Percentiles rank a stretch among this genome's conserved stretches.
Evolutionary conservation across 2,113 vertebrate genomes (phyloP).

Genomic region (Antechinus stuartii): DNA sequence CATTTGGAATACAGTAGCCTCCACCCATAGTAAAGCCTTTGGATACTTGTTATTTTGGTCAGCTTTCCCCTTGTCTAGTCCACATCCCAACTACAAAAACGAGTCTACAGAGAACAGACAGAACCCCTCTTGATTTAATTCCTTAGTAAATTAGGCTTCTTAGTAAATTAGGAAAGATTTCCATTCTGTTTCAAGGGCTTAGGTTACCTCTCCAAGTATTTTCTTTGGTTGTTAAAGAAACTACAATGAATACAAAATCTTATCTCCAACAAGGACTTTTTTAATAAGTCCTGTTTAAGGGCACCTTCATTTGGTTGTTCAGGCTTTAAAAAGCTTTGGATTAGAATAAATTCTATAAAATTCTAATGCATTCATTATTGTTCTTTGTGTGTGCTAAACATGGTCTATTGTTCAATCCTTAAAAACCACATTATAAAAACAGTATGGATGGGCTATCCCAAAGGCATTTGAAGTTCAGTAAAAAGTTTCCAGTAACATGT

Average conservation of each 20-base stretch:
- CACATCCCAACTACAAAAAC: not conserved
- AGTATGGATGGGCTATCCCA: not conserved
- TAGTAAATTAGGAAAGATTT: not conserved
- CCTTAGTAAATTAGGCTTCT: not conserved
- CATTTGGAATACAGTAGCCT: not conserved
- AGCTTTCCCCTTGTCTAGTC: not conserved
- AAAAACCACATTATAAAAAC: constrained; percentile 29
- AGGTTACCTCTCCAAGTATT: not conserved
- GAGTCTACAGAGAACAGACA: not conserved
- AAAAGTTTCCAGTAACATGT: not conserved
- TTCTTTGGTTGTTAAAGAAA: constrained; percentile 7
- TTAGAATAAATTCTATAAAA: not conserved
- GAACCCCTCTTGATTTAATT: not conserved
- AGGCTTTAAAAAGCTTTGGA: not conserved
- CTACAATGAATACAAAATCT: not conserved
- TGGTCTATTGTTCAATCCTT: not conserved
- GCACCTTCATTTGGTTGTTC: not conserved
- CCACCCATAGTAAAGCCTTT: not conserved
- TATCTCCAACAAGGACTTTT: not conserved
- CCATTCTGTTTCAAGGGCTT: not conserved
- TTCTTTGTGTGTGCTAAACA: not conserved
- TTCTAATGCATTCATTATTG: constrained; percentile 1
- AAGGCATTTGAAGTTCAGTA: constrained; percentile 16
- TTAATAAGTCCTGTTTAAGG: not conserved
- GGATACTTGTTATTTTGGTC: not conserved